Percentiles rank a stretch among this genome's conserved stretches.
Conservation (phyloP, 2,888 invertebrate species). For the Lochmaea crataegi region DNA sequence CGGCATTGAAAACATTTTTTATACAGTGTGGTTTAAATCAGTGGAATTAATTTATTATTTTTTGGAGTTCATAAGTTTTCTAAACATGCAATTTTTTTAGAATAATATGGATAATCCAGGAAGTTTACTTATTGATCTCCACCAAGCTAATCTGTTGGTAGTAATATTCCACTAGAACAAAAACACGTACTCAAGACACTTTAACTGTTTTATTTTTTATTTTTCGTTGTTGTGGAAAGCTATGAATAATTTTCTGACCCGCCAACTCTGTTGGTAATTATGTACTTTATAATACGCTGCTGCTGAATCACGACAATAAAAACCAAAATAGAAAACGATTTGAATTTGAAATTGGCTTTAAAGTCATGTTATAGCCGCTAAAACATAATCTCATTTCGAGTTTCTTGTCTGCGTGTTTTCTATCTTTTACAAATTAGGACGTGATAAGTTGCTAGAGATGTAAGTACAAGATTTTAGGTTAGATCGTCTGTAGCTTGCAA, state of each 20-base stretch:
- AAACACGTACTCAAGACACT: slow-evolving; percentile 27
- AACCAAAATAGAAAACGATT: slow-evolving; percentile 21
- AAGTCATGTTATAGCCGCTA: slow-evolving; percentile 5
- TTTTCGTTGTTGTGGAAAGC: not conserved
- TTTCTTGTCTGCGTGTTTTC: slow-evolving; percentile 13
- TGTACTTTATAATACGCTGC: slow-evolving; percentile 7
- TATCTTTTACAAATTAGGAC: not conserved
- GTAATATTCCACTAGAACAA: slow-evolving; percentile 2
- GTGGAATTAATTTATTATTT: too few relatives aligned
- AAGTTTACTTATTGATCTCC: too few relatives aligned
- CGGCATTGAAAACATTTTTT: slow-evolving; percentile 38
- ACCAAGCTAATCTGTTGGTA: too few relatives aligned
- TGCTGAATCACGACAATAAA: slow-evolving; percentile 24
- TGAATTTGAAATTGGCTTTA: slow-evolving; percentile 21
- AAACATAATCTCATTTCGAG: not conserved
- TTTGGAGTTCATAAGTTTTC: too few relatives aligned
- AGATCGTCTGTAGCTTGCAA: not conserved
- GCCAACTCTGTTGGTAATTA: slow-evolving; percentile 9
- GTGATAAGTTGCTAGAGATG: not conserved
- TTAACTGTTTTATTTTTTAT: not conserved
- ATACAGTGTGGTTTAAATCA: slow-evolving; percentile 3
- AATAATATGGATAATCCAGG: too few relatives aligned
- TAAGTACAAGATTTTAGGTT: not conserved
- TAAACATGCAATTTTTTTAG: too few relatives aligned
- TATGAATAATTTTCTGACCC: slow-evolving; percentile 10